Evolutionary conservation across 2,888 invertebrate species (phyloP), one percentile per base, ranked within the genome.

Genomic region (Oscheius sp.): DNA sequence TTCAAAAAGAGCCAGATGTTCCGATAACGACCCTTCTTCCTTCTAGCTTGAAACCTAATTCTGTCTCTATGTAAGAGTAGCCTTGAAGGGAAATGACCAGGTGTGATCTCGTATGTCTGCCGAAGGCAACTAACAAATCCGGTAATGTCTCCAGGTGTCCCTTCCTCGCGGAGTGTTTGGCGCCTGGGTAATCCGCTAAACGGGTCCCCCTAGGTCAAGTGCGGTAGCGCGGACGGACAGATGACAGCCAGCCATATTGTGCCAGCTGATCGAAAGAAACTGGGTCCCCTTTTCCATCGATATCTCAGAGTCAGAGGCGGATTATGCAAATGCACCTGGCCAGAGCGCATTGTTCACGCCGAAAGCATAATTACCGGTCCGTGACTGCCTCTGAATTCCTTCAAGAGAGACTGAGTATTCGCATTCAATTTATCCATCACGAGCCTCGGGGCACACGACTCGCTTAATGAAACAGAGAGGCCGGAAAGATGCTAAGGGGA

Each of bases 321-420:
- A 48, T 65, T 65, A 65, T 65, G 65, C 50, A 48, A 50, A 65
- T 68, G 68, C 68, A 68, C 68, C 68, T 68, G 68, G 35, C 55
- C 68, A 21, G 37, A n/a, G 7, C 9, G 53, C 68, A 68, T 68
- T 68, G 68, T 68, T 68, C 68, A 53, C 53, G 53, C 68, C 55
- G 53, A 55, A 32, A 55, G 53, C 33, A 35, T 68, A 68, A 68
- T 68, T 68, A 68, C 68, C 63, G 63, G 63, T 63, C 63, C n/a
- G 63, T 33, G 60, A 11, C 50, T 63, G 48, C 50, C 50, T 32
- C 29, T n/a, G 29, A 35, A 60, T 35, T 33, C 29, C 59, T 60
- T 10, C 29, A 21, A 53, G 53, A 13, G 50, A 32, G 65, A 21
- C 21, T 21, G 21, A 21, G 21, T 21, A 21, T 21, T 65, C 65